Evolutionary conservation across 2,888 invertebrate genomes (phyloP).

Genomic region (Actias luna): DNA sequence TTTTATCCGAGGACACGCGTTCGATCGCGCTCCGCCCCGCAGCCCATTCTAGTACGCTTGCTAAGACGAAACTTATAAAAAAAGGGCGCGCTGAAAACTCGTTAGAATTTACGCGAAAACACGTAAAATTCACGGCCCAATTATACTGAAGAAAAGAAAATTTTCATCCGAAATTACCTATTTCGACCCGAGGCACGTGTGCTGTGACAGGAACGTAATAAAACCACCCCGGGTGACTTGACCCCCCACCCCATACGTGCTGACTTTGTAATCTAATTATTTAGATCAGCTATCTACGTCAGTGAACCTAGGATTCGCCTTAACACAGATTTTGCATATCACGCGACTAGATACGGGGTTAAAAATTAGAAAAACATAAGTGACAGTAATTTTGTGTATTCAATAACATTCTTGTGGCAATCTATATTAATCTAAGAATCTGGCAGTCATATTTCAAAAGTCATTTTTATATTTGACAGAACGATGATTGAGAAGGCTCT

Average conservation of each 20-base stretch:
- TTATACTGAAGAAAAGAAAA: conserved; percentile 48
- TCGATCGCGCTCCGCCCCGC: not conserved
- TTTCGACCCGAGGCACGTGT: conserved; percentile 47
- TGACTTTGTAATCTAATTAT: not conserved
- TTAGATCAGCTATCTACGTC: not conserved
- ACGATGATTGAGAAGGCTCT: too few relatives aligned
- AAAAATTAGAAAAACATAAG: too few relatives aligned
- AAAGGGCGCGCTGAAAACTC: conserved; percentile 35
- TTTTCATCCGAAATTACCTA: conserved; percentile 50
- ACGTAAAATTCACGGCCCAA: conserved; percentile 51
- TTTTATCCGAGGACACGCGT: conserved; percentile 15
- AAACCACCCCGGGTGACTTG: conserved; percentile 18
- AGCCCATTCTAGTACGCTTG: not conserved
- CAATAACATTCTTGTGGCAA: too few relatives aligned
- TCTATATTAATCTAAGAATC: too few relatives aligned
- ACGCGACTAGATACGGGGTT: too few relatives aligned
- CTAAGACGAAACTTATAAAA: conserved; percentile 38
- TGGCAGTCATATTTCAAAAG: too few relatives aligned
- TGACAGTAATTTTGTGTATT: too few relatives aligned
- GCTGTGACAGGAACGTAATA: conserved; percentile 29
- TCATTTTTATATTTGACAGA: too few relatives aligned
- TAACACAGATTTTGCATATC: too few relatives aligned
- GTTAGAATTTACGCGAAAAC: conserved; percentile 49
- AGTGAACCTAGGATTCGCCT: not conserved
- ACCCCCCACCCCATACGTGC: conserved; percentile 10